These are phyloP conservation scores for Thyatira batis DNA, from an alignment of 2,888 invertebrate genomes.

Conservation along the genomic window DNA sequence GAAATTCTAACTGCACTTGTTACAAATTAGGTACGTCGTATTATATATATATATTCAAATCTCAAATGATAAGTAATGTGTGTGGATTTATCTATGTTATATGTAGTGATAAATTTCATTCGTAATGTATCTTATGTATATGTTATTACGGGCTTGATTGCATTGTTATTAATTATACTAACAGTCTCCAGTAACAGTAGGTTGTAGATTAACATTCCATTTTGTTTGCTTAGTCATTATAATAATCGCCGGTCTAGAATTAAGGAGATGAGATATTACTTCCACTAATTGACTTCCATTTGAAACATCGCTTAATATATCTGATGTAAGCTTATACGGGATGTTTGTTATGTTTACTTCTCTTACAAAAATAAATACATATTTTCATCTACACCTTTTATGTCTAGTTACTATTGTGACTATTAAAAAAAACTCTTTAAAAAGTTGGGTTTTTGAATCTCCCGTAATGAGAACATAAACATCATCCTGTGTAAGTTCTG, in stretches of 20 bases:
- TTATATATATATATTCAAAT: conserved; percentile 5
- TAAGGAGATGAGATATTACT: background rate
- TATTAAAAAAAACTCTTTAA: background rate
- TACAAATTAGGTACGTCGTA: conserved; percentile 35
- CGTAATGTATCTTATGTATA: conserved; percentile 7
- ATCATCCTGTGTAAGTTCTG: background rate
- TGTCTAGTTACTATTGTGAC: too few species aligned
- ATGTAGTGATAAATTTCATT: conserved; percentile 12
- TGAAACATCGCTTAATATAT: background rate
- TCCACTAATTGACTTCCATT: background rate
- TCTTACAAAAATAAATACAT: too few species aligned
- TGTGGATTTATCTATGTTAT: conserved; percentile 27
- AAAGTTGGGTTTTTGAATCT: too few species aligned
- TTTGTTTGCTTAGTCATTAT: conserved; percentile 35
- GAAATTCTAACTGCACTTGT: conserved; percentile 26
- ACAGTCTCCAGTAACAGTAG: conserved; percentile 52
- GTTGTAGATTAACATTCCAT: conserved; percentile 74
- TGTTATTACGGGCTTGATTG: conserved; percentile 25
- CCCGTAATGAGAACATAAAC: background rate
- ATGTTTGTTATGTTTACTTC: background rate
- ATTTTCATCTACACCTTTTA: too few species aligned
- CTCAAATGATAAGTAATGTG: conserved; percentile 6
- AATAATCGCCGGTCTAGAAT: conserved; percentile 18
- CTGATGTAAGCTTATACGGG: background rate
- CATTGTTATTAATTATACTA: conserved; percentile 42